A percentile compares a stretch with the other conserved stretches of the same genome.
Conservation (phyloP, 2,797 vertebrate genomes). For the Chaetophractus vellerosus region DNA sequence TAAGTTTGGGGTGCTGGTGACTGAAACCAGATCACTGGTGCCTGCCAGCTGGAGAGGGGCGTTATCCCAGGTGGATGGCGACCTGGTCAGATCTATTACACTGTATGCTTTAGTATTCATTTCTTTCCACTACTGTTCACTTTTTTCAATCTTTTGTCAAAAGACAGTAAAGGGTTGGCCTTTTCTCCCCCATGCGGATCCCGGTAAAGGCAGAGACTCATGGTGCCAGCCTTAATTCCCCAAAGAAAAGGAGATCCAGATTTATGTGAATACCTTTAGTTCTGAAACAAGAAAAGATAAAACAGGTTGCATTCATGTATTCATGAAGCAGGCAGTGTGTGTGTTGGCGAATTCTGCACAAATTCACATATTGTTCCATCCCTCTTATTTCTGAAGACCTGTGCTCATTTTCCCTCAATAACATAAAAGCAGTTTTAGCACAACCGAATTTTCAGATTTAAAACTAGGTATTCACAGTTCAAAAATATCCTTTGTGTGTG, state of each 20-base stretch:
- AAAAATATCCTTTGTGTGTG: constrained; percentile 48
- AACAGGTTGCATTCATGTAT: constrained; percentile 86
- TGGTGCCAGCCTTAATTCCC: constrained; percentile 87
- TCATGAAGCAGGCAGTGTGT: constrained; percentile 84
- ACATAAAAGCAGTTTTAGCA: constrained; percentile 81
- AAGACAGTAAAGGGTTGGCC: constrained; percentile 84
- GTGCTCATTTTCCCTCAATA: constrained; percentile 79
- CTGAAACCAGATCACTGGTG: constrained; percentile 87
- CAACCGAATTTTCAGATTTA: constrained; percentile 79
- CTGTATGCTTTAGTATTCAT: constrained; percentile 79
- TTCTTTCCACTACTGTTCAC: constrained; percentile 79
- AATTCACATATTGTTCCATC: constrained; percentile 83
- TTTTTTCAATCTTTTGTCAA: constrained; percentile 81
- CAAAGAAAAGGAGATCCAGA: constrained; percentile 85
- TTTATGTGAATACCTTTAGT: constrained; percentile 86
- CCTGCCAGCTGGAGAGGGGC: constrained; percentile 86
- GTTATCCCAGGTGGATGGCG: constrained; percentile 85
- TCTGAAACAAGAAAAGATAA: constrained; percentile 87
- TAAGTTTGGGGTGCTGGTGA: constrained; percentile 87
- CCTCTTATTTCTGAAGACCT: constrained; percentile 82
- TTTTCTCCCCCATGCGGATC: constrained; percentile 86
- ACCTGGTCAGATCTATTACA: constrained; percentile 85
- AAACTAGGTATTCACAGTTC: constrained; percentile 65
- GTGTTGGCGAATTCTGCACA: constrained; percentile 79
- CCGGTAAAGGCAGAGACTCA: constrained; percentile 85